A percentile compares a stretch with the other conserved stretches of the same genome.
phyloP scores from a whole-genome alignment of 2,797 vertebrate genomes.

The Lerista edwardsae region DNA sequence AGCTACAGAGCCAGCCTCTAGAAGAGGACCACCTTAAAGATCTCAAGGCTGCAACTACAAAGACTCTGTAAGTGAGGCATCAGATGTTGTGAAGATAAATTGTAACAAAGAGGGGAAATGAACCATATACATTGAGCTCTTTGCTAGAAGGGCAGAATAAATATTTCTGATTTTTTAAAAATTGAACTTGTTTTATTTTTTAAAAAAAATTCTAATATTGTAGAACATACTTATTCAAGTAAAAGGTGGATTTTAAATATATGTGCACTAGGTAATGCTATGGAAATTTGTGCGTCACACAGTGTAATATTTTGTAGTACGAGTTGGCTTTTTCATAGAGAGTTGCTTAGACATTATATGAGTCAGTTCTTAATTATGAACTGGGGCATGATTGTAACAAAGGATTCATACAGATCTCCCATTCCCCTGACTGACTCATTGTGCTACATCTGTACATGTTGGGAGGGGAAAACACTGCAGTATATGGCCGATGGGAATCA shows the following conservation, averaged over 20 bases:
- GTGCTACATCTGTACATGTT: not conserved
- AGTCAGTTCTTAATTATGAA: not conserved
- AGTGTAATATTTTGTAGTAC: not conserved
- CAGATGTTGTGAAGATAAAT: not conserved
- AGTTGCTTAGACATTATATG: not conserved
- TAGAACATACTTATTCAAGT: not conserved
- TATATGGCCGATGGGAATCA: not conserved
- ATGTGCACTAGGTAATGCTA: not conserved
- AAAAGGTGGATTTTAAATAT: not conserved
- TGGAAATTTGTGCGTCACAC: not conserved
- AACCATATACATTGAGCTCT: not conserved
- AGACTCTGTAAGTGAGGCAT: slow-evolving; percentile 83
- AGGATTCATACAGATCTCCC: not conserved
- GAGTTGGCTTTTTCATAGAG: not conserved
- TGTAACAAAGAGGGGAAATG: not conserved
- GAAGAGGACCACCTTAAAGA: slow-evolving; percentile 81
- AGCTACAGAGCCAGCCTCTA: slow-evolving; percentile 69
- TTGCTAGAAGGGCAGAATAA: not conserved
- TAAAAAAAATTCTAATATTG: not conserved
- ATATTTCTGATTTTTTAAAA: too few relatives aligned
- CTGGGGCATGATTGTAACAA: not conserved
- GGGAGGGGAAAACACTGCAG: not conserved
- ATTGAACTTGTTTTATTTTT: too few relatives aligned
- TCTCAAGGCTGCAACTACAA: slow-evolving; percentile 83
- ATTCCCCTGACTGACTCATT: not conserved